A percentile compares a stretch with the other conserved stretches of the same genome.
These are phyloP conservation scores for Prionailurus viverrinus DNA, from an alignment of 2,113 vertebrate species.

Conservation along the genomic window DNA sequence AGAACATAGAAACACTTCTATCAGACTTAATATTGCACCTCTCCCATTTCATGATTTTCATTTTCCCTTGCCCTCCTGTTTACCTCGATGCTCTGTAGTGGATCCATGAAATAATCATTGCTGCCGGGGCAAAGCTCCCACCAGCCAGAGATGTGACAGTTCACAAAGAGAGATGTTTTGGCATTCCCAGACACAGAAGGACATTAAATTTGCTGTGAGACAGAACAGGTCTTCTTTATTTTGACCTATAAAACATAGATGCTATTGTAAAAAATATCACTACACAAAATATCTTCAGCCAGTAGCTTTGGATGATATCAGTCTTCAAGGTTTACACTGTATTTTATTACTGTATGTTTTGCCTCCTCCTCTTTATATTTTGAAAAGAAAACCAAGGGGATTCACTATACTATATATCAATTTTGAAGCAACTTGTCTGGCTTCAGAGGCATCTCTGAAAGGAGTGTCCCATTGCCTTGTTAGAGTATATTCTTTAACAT, in stretches of 20 bases:
- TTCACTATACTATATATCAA: background rate
- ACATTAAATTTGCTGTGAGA: conserved; percentile 11
- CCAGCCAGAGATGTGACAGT: background rate
- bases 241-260: conserved; percentile 38
- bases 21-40: background rate
- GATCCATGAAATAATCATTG: background rate
- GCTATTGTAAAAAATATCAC: conserved; percentile 44
- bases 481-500: conserved; percentile 1
- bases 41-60: fast-evolving
- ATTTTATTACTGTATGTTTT: conserved; percentile 15
- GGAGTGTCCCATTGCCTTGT: background rate
- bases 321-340: background rate
- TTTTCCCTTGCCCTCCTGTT: background rate
- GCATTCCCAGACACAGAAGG: background rate
- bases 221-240: conserved; percentile 52
- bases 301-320: background rate
- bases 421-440: background rate
- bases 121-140: background rate
- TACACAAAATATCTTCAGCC: conserved; percentile 10
- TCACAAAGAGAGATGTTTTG: conserved; percentile 40
- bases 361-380: background rate
- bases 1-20: background rate
- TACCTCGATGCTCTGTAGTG: background rate
- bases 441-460: background rate
- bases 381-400: background rate